Evolutionary conservation across 1,140 invertebrate genomes (phyloP), one percentile per base, ranked within the genome.

Genomic region (Drosophila gunungcola): DNA sequence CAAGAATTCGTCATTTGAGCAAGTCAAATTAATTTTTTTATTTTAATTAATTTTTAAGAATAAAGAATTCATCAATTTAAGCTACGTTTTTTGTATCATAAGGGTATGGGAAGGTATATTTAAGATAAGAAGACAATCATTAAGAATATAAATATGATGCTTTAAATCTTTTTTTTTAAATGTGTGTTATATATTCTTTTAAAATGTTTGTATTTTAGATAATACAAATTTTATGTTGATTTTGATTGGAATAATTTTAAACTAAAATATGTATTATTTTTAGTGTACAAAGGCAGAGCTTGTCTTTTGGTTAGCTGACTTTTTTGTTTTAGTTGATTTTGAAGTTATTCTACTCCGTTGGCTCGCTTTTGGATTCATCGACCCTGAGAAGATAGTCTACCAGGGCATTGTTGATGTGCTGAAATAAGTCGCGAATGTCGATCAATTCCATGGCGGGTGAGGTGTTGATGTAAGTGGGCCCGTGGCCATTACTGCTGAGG

Each of bases 391-490:
- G 41, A 56, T 60, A 61, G 12, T 70, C 56, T 16, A 85, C 48
- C n/a, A 86, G 52, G 0, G 43, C 41, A 25, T 63, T 73, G 46
- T 85, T 85, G 6, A 85, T 5, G 4, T 48, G 21, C 13, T 73
- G 63, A 0, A 34, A 34, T 6, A 78, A 12, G 13, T 48, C 39
- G 6, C 3, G 36, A 4, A 86, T 27, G 58, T 74, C 48, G 0
- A 85, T 48, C 3, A 81, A 12, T 0, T 81, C 60, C 82, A 85
- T 74, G 13, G 73, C 42, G 2, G 82, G 38, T 38, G 81, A 81
- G 6, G 56, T 65, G 48, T 13, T 54, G 0, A 12, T 27, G 39
- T 77, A 73, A 6, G 3, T 7, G 12, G 65, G 72, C 7, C 54
- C 55, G 4, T 39, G 9, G 2, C 61, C 52, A n/a, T n/a, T 27